Conservation (phyloP, 1,140 invertebrate species). For the Ceratina japonica region DNA sequence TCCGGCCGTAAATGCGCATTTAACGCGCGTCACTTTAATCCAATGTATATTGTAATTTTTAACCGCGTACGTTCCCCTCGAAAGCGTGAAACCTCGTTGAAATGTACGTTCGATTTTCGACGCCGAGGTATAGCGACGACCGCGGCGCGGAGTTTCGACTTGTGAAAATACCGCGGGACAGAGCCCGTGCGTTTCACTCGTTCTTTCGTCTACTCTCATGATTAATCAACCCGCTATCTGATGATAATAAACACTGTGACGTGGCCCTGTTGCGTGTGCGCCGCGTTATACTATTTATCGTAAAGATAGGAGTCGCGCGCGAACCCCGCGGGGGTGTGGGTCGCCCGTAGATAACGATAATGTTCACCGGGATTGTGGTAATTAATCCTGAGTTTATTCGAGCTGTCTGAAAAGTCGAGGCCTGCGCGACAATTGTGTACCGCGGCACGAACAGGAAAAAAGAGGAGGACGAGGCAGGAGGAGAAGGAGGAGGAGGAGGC, state of each 20-base stretch:
- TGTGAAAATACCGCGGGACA: no score
- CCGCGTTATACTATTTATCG: slow-evolving; percentile 56
- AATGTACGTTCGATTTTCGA: no score
- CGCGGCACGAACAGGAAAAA: neutral
- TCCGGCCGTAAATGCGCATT: no score
- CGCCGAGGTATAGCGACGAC: no score
- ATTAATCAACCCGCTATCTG: slow-evolving; percentile 56
- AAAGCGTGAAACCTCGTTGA: no score
- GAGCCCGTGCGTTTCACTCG: neutral
- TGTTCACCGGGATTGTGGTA: slow-evolving; percentile 44
- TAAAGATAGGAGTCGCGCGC: slow-evolving; percentile 40
- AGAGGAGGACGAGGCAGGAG: neutral
- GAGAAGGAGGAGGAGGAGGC: no score
- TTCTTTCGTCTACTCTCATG: slow-evolving; percentile 22
- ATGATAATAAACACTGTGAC: slow-evolving; percentile 52
- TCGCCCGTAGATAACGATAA: slow-evolving; percentile 52
- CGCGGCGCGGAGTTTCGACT: no score
- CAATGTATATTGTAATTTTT: no score
- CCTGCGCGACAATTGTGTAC: slow-evolving; percentile 2
- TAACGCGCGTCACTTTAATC: no score
- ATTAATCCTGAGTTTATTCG: slow-evolving; percentile 55
- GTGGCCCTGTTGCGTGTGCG: slow-evolving; percentile 52
- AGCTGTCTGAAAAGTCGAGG: slow-evolving; percentile 35
- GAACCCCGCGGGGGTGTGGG: slow-evolving; percentile 4
- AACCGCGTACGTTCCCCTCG: no score